Conservation (phyloP, 2,888 invertebrate species). For the Ischnura elegans region DNA sequence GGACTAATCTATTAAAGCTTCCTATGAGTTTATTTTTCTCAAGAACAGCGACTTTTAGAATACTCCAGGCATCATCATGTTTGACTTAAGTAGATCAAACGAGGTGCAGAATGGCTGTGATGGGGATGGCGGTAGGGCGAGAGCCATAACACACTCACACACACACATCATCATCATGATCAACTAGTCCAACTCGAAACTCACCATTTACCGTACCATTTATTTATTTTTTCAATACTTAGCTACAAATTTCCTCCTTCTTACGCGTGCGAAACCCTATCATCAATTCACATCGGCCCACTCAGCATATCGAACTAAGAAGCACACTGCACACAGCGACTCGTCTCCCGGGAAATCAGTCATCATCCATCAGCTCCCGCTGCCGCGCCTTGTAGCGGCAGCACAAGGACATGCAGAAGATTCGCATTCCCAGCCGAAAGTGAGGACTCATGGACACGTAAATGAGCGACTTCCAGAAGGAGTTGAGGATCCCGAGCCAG, state of each 20-base stretch:
- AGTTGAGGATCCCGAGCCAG: constrained; percentile 97
- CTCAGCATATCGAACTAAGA: constrained; percentile 12
- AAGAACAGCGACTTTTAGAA: constrained; percentile 42
- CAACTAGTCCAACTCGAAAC: neutral
- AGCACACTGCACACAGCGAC: neutral
- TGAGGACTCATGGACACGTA: constrained; percentile 94
- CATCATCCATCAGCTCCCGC: constrained; percentile 84
- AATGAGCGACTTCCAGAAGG: constrained; percentile 96
- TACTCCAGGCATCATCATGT: constrained; percentile 42
- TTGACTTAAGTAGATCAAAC: constrained; percentile 25
- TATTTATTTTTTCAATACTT: neutral
- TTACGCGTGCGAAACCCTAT: neutral
- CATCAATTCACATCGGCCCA: neutral
- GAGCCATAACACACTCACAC: neutral
- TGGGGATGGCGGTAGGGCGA: constrained; percentile 47
- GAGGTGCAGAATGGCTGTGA: constrained; percentile 66
- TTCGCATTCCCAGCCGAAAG: constrained; percentile 92
- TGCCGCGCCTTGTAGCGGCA: constrained; percentile 92
- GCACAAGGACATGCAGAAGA: constrained; percentile 93
- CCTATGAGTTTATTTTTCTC: constrained; percentile 37
- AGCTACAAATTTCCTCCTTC: neutral
- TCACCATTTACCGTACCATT: neutral
- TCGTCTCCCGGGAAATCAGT: constrained; percentile 52
- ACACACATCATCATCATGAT: too few relatives aligned
- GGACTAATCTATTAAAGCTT: constrained; percentile 62